Percentiles rank a stretch among this genome's conserved stretches.
Conservation (phyloP, 2,888 invertebrate species). For the Rosalia funebris region DNA sequence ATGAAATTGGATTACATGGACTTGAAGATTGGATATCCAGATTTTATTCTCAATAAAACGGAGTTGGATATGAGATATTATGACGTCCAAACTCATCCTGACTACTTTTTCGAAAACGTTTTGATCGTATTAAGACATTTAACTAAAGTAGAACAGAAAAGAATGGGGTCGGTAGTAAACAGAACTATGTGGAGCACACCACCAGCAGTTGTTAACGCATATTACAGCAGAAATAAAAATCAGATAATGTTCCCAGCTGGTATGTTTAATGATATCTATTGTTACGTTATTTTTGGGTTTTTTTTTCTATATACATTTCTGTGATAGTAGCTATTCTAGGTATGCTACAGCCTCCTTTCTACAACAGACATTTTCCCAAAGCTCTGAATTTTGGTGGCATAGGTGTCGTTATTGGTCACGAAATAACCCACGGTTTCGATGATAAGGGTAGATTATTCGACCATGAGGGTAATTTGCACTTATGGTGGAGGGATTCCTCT, state of each 20-base stretch:
- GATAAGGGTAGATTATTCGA: constrained; percentile 93
- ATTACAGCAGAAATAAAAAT: constrained; percentile 94
- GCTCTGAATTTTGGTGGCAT: constrained; percentile 89
- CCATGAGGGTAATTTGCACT: constrained; percentile 88
- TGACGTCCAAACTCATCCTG: constrained; percentile 78
- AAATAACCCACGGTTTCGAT: constrained; percentile 91
- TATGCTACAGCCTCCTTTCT: constrained; percentile 94
- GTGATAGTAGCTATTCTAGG: too few species aligned
- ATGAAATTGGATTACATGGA: constrained; percentile 88
- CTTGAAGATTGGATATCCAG: constrained; percentile 91
- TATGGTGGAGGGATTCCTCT: constrained; percentile 84
- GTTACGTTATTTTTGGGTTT: too few species aligned
- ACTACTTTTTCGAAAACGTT: constrained; percentile 85
- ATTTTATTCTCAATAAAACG: constrained; percentile 80
- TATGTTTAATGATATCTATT: constrained; percentile 56
- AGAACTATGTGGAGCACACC: constrained; percentile 86
- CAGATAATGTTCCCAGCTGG: constrained; percentile 85
- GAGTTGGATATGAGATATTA: constrained; percentile 76
- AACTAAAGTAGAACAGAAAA: constrained; percentile 76
- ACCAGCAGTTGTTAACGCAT: constrained; percentile 94
- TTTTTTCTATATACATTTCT: too few species aligned
- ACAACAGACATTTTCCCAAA: constrained; percentile 84
- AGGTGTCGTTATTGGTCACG: constrained; percentile 93
- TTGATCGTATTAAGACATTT: constrained; percentile 78
- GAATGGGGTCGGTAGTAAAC: constrained; percentile 78